Percentiles rank a stretch among this genome's conserved stretches.
Conservation (phyloP, 1,140 invertebrate species). For the Pseudomyrmex flavicornis region DNA sequence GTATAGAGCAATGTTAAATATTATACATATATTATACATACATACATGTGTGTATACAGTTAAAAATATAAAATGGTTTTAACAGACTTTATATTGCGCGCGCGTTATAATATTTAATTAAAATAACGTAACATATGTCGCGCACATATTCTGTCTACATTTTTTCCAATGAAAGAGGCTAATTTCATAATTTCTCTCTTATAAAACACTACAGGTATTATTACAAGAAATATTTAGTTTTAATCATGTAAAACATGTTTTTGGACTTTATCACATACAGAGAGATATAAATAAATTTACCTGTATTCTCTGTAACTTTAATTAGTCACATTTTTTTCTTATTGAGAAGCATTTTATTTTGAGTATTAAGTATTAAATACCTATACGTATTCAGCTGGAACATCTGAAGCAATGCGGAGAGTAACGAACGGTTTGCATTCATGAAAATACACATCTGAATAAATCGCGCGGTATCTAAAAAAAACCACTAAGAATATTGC, state of each 20-base stretch:
- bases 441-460: slow-evolving; percentile 4
- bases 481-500: slow-evolving; percentile 1
- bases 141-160: not conserved
- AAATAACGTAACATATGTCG: not conserved
- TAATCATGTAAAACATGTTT: not conserved
- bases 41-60: too few species aligned
- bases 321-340: not conserved
- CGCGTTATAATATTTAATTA: slow-evolving; percentile 20
- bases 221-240: not conserved
- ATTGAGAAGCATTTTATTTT: not conserved
- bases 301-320: not conserved
- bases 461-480: not conserved
- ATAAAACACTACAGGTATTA: not conserved
- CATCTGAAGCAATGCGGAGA: too few species aligned
- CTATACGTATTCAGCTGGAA: too few species aligned
- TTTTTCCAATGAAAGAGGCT: not conserved
- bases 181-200: slow-evolving; percentile 20
- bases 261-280: not conserved
- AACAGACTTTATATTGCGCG: not conserved
- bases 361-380: too few species aligned
- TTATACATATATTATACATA: too few species aligned
- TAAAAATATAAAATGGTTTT: not conserved
- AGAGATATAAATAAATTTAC: not conserved
- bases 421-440: not conserved
- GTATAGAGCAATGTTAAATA: not conserved